These are phyloP conservation scores for Melieria omissa DNA, from an alignment of 2,888 invertebrate species.

Conservation along the genomic window DNA sequence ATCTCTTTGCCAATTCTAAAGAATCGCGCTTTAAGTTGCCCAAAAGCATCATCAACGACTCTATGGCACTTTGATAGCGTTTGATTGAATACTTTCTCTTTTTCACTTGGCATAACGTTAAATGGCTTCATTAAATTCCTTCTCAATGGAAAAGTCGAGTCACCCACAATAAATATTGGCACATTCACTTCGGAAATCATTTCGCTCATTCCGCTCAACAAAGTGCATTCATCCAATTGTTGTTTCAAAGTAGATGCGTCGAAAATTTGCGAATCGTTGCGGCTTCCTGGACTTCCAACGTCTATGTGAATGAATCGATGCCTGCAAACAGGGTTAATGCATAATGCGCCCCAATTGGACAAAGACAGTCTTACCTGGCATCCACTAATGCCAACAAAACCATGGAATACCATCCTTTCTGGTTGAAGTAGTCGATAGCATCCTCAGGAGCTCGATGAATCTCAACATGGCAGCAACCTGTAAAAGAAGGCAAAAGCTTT, in stretches of 20 bases:
- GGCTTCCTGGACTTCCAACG: slow-evolving; percentile 24
- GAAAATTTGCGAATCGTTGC: slow-evolving; percentile 22
- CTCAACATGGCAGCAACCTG: slow-evolving; percentile 46
- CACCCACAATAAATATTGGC: slow-evolving; percentile 23
- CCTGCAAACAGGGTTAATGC: background rate
- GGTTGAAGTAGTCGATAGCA: slow-evolving; percentile 34
- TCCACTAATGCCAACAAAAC: slow-evolving; percentile 36
- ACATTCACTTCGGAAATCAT: slow-evolving; percentile 17
- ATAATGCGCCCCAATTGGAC: background rate
- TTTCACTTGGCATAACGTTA: background rate
- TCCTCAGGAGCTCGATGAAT: slow-evolving; percentile 26
- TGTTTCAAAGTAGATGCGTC: background rate
- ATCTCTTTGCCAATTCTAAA: slow-evolving; percentile 24
- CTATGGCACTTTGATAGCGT: slow-evolving; percentile 22
- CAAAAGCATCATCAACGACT: slow-evolving; percentile 31
- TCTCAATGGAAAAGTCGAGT: slow-evolving; percentile 28
- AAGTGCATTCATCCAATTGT: background rate
- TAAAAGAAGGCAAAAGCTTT: background rate
- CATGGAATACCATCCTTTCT: slow-evolving; percentile 40
- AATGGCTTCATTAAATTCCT: slow-evolving; percentile 24
- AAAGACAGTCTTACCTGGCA: slow-evolving; percentile 19
- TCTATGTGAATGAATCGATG: slow-evolving; percentile 27
- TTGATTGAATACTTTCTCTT: slow-evolving; percentile 32
- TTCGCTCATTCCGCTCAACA: slow-evolving; percentile 1
- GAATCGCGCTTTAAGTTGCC: slow-evolving; percentile 28